Percentiles rank a stretch among this genome's conserved stretches.
phyloP scores from a whole-genome alignment of 2,797 vertebrate genomes.

The Dendrocincla fuliginosa region DNA sequence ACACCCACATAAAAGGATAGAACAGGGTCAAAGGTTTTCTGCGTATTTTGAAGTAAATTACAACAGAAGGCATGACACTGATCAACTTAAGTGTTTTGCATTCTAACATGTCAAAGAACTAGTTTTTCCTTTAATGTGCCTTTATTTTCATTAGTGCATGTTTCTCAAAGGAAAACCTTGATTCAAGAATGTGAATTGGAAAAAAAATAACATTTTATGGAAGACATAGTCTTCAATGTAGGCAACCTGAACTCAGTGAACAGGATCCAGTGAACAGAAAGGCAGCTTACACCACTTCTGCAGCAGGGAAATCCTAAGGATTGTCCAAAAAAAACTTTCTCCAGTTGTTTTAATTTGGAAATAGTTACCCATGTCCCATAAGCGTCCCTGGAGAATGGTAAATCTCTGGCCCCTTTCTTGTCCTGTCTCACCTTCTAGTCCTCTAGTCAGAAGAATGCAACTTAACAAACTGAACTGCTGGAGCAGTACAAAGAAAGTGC shows the following conservation, averaged over 20 bases:
- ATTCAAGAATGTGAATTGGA: not conserved
- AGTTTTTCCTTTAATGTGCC: not conserved
- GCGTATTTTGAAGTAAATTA: constrained; percentile 9
- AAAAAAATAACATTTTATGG: not conserved
- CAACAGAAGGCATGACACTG: not conserved
- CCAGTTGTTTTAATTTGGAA: not conserved
- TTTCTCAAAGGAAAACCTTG: not conserved
- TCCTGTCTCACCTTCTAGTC: not conserved
- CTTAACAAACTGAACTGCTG: not conserved
- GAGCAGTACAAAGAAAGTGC: not conserved
- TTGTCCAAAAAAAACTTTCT: not conserved
- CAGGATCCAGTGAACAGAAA: not conserved
- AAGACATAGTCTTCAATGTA: not conserved
- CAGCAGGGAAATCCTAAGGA: not conserved
- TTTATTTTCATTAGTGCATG: not conserved
- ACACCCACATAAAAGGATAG: constrained; percentile 31
- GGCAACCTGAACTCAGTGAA: not conserved
- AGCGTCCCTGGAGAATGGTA: not conserved
- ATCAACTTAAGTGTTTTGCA: not conserved
- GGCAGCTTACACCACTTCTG: not conserved
- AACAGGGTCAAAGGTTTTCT: constrained; percentile 45
- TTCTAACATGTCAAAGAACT: not conserved
- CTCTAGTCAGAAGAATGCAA: not conserved
- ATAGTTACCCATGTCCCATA: not conserved
- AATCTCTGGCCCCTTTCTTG: not conserved